Evolutionary conservation across 2,797 vertebrate genomes (phyloP), one percentile per base, ranked within the genome.

Genomic region (Melopsittacus undulatus): DNA sequence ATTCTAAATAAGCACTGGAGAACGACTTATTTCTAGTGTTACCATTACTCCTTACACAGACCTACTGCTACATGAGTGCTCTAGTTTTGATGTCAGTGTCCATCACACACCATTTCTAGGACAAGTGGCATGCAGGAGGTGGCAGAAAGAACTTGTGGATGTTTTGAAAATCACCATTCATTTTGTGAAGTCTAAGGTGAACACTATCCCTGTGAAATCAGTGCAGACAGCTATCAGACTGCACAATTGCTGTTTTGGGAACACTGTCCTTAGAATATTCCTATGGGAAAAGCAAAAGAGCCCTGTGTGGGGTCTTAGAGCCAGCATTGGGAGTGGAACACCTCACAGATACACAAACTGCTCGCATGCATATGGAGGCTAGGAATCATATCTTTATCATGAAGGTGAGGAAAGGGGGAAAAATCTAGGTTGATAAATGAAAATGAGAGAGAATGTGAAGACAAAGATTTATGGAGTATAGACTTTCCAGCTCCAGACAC

Each of bases 381-480:
- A 78, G 61, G 73, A 92, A 83, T 68, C 18, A 43, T n/a, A 46
- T 30, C 43, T 19, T 89, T 94, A 64, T 86, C 15, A 0, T 1
- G 4, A 32, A 81, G 52, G 57, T 34, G 46, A 86, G 73, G 73
- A 91, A 91, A 83, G 14, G 26, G 38, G 42, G 24, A 20, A 85
- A 92, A 87, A 94, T 75, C 22, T 34, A 52, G 6, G 30, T 6
- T 90, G 90, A 89, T 83, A 93, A 94, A 94, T 89, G 75, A 90
- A 96, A 94, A 92, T 57, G 85, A 62, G 72, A 94, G 83, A 72
- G 72, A 82, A 74, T 0, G 3, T 1, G 7, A 83, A 23, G 69
- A 63, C 52, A 78, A 91, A 87, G 83, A 95, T 94, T 92, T 93
- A 95, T 80, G 73, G 40, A 75, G 42, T 67, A 89, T 59, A 56